phyloP scores from a whole-genome alignment of 2,888 invertebrate species.

The Melitaea athalia region DNA sequence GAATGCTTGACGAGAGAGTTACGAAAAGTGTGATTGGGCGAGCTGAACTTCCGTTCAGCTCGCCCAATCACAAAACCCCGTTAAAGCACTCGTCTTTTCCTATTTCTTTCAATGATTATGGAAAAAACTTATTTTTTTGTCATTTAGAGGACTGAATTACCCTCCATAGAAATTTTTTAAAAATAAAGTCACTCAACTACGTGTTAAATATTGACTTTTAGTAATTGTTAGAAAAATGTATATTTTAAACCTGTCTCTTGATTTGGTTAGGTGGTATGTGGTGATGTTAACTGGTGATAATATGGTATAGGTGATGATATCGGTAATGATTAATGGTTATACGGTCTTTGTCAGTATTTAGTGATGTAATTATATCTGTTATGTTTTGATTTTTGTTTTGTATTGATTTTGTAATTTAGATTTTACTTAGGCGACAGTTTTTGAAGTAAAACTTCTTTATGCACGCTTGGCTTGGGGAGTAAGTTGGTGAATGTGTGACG shows the following conservation, averaged over 20 bases:
- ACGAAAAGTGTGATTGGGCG: no score
- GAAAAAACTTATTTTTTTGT: no score
- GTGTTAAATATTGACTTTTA: neutral
- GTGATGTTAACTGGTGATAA: neutral
- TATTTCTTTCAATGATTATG: no score
- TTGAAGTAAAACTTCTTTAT: neutral
- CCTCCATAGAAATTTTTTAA: no score
- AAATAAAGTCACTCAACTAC: no score
- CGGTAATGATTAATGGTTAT: neutral
- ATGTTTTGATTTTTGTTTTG: neutral
- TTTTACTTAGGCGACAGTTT: neutral
- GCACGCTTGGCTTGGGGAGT: no score
- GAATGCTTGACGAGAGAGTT: no score
- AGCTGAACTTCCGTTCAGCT: no score
- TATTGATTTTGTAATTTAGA: neutral
- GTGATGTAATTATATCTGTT: neutral
- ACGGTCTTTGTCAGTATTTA: conserved; percentile 11
- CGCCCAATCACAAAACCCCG: no score
- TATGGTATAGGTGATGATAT: neutral
- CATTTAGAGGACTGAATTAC: no score
- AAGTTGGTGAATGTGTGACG: no score
- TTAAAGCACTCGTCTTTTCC: no score
- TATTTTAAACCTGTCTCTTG: neutral
- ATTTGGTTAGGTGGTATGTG: neutral
- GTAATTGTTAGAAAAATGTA: neutral